phyloP scores from a whole-genome alignment of 1,140 invertebrate genomes.

The Hypothenemus hampei region DNA sequence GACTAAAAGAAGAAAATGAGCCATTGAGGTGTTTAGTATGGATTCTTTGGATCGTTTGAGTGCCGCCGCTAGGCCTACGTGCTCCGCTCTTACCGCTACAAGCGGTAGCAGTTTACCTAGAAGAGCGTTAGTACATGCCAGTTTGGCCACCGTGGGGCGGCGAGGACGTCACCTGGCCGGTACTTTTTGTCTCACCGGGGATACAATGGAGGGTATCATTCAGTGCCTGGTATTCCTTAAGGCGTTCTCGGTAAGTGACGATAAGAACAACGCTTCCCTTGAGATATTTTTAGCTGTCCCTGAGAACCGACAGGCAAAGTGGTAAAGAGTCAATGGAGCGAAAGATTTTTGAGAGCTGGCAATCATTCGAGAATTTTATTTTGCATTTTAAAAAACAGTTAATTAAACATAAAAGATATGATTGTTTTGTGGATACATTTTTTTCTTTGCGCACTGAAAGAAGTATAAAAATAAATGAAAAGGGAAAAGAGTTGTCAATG shows the following conservation, averaged over 20 bases:
- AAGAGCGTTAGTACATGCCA: slow-evolving; percentile 69
- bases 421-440: background rate
- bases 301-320: background rate
- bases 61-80: slow-evolving; percentile 52
- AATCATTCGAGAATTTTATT: too few relatives aligned
- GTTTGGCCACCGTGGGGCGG: slow-evolving; percentile 66
- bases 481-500: too few relatives aligned
- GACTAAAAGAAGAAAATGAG: background rate
- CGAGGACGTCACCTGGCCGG: slow-evolving; percentile 77
- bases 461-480: background rate
- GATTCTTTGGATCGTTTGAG: slow-evolving; percentile 67
- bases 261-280: background rate
- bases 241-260: slow-evolving; percentile 80
- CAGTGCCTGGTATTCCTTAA: slow-evolving; percentile 88
- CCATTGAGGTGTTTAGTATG: slow-evolving; percentile 47
- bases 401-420: background rate
- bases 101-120: slow-evolving; percentile 48
- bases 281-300: background rate
- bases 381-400: too few relatives aligned
- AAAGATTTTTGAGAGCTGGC: background rate
- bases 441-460: background rate
- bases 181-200: slow-evolving; percentile 80
- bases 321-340: background rate
- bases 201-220: slow-evolving; percentile 88
- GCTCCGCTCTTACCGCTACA: slow-evolving; percentile 21